Percentiles rank a stretch among this genome's conserved stretches.
These are phyloP conservation scores for Batillaria attramentaria DNA, from an alignment of 1,140 invertebrate species.

Conservation along the genomic window DNA sequence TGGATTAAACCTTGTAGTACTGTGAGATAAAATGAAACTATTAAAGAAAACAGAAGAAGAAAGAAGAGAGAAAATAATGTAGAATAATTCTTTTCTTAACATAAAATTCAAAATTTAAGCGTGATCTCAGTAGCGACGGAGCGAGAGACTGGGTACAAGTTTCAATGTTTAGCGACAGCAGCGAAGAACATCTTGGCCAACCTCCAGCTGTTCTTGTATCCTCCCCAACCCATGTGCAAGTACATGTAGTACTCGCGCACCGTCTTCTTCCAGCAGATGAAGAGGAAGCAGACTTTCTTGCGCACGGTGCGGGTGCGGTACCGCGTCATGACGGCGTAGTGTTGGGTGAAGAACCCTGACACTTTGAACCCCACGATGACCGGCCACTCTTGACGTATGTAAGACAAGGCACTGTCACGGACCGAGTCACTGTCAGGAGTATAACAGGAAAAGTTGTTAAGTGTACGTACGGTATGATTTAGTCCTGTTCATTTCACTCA, in stretches of 20 bases:
- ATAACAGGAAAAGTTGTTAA: too few relatives aligned
- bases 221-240: slow-evolving; percentile 31
- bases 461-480: too few relatives aligned
- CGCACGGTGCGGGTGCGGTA: neutral
- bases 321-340: slow-evolving; percentile 35
- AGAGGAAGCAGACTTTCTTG: neutral
- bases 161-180: slow-evolving; percentile 10
- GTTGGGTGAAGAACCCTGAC: slow-evolving; percentile 19
- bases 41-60: too few relatives aligned
- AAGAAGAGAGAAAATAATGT: too few relatives aligned
- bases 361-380: slow-evolving; percentile 29
- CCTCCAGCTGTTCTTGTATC: slow-evolving; percentile 8
- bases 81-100: too few relatives aligned
- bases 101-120: too few relatives aligned
- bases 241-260: slow-evolving; percentile 26
- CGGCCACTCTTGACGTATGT: slow-evolving; percentile 22
- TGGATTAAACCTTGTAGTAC: too few relatives aligned
- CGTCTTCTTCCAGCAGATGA: neutral
- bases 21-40: too few relatives aligned
- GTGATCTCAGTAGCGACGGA: too few relatives aligned
- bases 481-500: too few relatives aligned
- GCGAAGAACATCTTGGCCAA: slow-evolving; percentile 27
- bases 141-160: too few relatives aligned
- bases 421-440: neutral
- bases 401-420: neutral